phyloP scores from a whole-genome alignment of 2,797 vertebrate genomes.

The Sphenopsis melanotis region DNA sequence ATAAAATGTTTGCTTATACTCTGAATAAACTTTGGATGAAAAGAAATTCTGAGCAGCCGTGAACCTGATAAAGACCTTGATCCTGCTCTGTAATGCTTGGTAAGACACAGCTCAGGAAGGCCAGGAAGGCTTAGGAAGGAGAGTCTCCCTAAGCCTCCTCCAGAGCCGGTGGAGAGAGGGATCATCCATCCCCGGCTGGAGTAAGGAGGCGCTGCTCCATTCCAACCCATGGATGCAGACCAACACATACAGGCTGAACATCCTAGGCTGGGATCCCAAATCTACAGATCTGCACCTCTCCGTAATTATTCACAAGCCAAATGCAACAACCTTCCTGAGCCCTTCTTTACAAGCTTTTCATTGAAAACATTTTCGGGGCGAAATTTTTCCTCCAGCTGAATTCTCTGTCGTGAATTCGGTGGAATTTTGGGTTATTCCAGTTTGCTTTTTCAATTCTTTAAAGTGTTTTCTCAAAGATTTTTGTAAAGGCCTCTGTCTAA shows the following conservation, averaged over 20 bases:
- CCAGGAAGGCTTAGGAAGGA: constrained; percentile 7
- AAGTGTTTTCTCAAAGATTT: background rate
- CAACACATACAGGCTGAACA: background rate
- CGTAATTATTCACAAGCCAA: background rate
- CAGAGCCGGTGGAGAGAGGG: background rate
- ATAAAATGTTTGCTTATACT: constrained; percentile 9
- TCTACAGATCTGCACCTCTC: background rate
- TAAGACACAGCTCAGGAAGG: constrained; percentile 4
- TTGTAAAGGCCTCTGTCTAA: background rate
- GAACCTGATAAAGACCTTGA: constrained; percentile 30
- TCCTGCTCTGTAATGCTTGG: constrained; percentile 17
- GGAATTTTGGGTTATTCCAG: background rate
- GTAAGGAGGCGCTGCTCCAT: background rate
- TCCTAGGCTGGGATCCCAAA: constrained; percentile 1
- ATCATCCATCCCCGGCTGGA: background rate
- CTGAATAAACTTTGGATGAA: background rate
- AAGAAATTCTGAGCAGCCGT: background rate
- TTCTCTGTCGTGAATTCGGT: fast-evolving
- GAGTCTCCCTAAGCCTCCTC: constrained; percentile 10
- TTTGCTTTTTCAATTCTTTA: background rate
- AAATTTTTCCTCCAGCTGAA: background rate
- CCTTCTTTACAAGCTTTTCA: background rate
- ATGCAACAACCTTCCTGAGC: background rate
- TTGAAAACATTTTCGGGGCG: background rate
- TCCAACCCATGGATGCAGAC: background rate